Evolutionary conservation across 2,797 vertebrate genomes (phyloP).

Genomic region (Salmo trutta): DNA sequence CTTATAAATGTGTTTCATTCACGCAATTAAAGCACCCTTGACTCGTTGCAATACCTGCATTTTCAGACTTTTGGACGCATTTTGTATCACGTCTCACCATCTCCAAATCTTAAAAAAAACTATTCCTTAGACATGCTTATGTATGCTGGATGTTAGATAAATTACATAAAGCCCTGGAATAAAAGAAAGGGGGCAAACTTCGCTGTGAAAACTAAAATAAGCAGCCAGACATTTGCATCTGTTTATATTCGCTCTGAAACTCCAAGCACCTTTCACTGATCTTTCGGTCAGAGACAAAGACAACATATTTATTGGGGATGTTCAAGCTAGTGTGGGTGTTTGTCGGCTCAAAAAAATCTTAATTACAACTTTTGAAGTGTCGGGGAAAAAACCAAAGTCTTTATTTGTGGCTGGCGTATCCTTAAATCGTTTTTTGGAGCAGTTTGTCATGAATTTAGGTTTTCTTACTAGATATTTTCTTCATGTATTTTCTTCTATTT

Average conservation of each 20-base stretch:
- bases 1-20: neutral
- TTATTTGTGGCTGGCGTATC: neutral
- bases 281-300: slow-evolving; percentile 34
- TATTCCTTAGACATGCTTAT: slow-evolving; percentile 46
- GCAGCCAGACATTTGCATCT: slow-evolving; percentile 42
- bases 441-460: neutral
- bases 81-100: slow-evolving; percentile 31
- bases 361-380: slow-evolving; percentile 48
- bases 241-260: slow-evolving; percentile 38
- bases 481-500: neutral
- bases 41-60: slow-evolving; percentile 19
- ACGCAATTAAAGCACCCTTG: neutral
- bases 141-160: slow-evolving; percentile 55
- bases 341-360: slow-evolving; percentile 30
- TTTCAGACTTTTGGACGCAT: slow-evolving; percentile 12
- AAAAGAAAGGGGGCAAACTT: slow-evolving; percentile 44
- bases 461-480: neutral
- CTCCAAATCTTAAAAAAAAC: slow-evolving; percentile 24
- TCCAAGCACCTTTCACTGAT: slow-evolving; percentile 32
- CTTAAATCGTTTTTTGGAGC: neutral
- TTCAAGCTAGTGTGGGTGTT: slow-evolving; percentile 32
- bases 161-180: slow-evolving; percentile 45
- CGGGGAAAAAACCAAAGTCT: neutral
- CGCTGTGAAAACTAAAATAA: slow-evolving; percentile 40
- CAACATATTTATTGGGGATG: slow-evolving; percentile 42